Conservation (phyloP, 2,888 invertebrate genomes). For the Thereva nobilitata region DNA sequence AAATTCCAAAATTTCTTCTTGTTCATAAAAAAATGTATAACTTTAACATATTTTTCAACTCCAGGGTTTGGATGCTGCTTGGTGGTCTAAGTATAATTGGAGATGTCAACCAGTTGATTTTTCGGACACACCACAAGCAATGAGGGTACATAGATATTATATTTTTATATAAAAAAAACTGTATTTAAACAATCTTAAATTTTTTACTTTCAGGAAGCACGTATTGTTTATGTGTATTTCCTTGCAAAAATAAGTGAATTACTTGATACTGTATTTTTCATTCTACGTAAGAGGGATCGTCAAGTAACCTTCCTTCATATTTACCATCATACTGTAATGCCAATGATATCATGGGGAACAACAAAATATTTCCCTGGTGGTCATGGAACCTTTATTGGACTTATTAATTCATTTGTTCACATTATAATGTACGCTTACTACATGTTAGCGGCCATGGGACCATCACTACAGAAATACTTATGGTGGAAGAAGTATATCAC, state of each 20-base stretch:
- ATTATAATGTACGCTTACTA: conserved; percentile 95
- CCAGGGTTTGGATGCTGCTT: conserved; percentile 74
- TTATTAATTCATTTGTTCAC: conserved; percentile 92
- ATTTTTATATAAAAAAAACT: conserved; percentile 12
- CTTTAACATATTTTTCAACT: conserved; percentile 47
- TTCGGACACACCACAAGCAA: conserved; percentile 72
- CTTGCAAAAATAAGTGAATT: conserved; percentile 88
- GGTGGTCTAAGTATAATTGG: conserved; percentile 84
- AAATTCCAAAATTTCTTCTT: conserved; percentile 22
- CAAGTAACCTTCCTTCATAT: conserved; percentile 91
- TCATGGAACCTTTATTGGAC: conserved; percentile 82
- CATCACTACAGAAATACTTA: conserved; percentile 81
- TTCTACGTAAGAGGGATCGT: conserved; percentile 85
- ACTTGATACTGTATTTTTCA: conserved; percentile 91
- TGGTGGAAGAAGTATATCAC: conserved; percentile 96
- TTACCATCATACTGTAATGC: conserved; percentile 95
- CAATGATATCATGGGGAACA: conserved; percentile 89
- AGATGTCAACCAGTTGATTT: conserved; percentile 91
- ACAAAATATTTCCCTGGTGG: conserved; percentile 87
- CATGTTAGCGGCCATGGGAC: conserved; percentile 85
- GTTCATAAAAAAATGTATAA: neutral
- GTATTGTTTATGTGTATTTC: conserved; percentile 83
- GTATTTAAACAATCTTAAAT: conserved; percentile 1
- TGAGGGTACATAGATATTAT: conserved; percentile 65
- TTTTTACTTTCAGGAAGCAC: conserved; percentile 61